phyloP scores from a whole-genome alignment of 2,113 vertebrate genomes.

The Pangasianodon hypophthalmus region DNA sequence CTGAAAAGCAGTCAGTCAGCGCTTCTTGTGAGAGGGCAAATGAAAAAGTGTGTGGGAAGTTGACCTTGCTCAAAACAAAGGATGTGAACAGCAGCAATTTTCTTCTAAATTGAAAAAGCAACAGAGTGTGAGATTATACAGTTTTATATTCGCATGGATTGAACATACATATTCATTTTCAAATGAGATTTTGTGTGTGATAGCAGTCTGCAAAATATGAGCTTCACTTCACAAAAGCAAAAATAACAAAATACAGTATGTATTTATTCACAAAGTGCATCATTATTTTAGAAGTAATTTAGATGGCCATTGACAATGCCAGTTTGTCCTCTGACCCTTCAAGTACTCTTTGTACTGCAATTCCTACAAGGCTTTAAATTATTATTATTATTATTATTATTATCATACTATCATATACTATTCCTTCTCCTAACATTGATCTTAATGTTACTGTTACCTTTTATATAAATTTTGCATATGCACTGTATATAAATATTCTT shows the following conservation, averaged over 20 bases:
- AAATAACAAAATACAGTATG: neutral
- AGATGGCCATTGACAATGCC: neutral
- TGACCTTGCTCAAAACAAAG: slow-evolving; percentile 3
- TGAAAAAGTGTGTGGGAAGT: neutral
- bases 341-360: neutral
- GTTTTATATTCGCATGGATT: neutral
- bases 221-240: neutral
- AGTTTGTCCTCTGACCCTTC: neutral
- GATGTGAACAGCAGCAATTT: neutral
- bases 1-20: slow-evolving; percentile 33
- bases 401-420: neutral
- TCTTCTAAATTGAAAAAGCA: slow-evolving; percentile 14
- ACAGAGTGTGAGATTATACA: slow-evolving; percentile 6
- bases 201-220: neutral
- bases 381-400: no score
- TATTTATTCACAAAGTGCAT: neutral
- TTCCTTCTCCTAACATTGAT: neutral
- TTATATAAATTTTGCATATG: neutral
- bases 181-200: neutral
- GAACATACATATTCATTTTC: neutral
- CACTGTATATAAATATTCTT: neutral
- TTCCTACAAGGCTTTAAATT: neutral
- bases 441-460: neutral
- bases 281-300: neutral
- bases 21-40: neutral